phyloP scores from a whole-genome alignment of 2,113 vertebrate genomes.

The Melanostigma gelatinosum region DNA sequence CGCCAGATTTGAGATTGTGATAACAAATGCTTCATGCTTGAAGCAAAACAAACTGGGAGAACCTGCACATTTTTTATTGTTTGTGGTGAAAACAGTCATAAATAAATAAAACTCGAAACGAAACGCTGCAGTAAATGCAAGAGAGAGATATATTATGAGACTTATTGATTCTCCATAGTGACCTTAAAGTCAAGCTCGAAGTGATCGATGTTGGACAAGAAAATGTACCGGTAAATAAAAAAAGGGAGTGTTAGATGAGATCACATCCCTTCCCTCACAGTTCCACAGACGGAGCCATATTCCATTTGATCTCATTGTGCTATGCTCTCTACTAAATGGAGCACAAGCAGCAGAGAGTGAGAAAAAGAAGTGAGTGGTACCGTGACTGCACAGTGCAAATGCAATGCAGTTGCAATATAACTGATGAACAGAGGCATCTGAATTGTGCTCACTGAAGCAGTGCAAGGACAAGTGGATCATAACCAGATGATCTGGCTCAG shows the following conservation, averaged over 20 bases:
- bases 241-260: not conserved
- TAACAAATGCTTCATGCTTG: not conserved
- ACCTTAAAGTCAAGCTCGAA: conserved; percentile 45
- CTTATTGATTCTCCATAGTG: conserved; percentile 55
- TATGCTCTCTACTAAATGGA: conserved; percentile 40
- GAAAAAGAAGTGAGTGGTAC: not conserved
- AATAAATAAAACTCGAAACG: conserved; percentile 5
- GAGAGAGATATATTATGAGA: conserved; percentile 15
- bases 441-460: conserved; percentile 66
- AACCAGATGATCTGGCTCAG: conserved; percentile 70
- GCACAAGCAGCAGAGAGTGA: conserved; percentile 29
- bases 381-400: conserved; percentile 41
- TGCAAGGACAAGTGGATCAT: conserved; percentile 67
- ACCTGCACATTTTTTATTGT: not conserved
- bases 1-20: not conserved
- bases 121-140: conserved; percentile 15
- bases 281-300: conserved; percentile 9
- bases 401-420: conserved; percentile 59
- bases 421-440: conserved; percentile 70
- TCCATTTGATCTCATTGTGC: conserved; percentile 33
- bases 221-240: conserved; percentile 24
- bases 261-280: not conserved
- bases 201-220: conserved; percentile 58
- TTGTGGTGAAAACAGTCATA: not conserved
- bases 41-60: not conserved